These are phyloP conservation scores for Corythaeola cristata DNA, from an alignment of 2,113 vertebrate species.

Conservation along the genomic window DNA sequence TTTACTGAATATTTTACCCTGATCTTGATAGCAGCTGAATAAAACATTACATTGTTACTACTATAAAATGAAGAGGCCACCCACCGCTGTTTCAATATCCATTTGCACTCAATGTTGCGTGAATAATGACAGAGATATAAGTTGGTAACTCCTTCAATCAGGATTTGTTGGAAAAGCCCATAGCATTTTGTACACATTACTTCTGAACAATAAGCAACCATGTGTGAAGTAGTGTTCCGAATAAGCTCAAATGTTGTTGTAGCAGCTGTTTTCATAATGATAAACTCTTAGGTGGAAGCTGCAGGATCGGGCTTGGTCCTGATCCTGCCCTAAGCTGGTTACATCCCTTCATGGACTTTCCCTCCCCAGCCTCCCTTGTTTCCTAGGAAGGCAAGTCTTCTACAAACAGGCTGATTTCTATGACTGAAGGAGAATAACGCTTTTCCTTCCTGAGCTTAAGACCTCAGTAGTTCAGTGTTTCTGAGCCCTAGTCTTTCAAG, in stretches of 20 bases:
- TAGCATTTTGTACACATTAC: neutral
- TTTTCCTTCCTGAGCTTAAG: neutral
- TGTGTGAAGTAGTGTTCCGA: neutral
- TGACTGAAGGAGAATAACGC: neutral
- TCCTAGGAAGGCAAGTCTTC: neutral
- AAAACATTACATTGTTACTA: neutral
- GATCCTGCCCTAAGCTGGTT: neutral
- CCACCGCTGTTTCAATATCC: neutral
- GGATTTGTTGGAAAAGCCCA: neutral
- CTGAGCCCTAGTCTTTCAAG: neutral
- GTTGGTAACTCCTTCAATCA: neutral
- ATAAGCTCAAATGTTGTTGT: neutral
- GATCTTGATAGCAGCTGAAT: neutral
- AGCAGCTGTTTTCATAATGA: neutral
- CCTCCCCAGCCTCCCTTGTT: neutral
- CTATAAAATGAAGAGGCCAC: neutral
- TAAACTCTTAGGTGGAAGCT: neutral
- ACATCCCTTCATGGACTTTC: neutral
- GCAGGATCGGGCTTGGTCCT: neutral
- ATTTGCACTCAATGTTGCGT: neutral
- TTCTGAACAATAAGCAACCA: neutral
- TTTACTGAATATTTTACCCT: neutral
- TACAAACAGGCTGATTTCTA: neutral
- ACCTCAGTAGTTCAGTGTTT: neutral
- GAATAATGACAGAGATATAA: neutral